Evolutionary conservation across 2,113 vertebrate genomes (phyloP).

Genomic region (Cranoglanis bouderius): DNA sequence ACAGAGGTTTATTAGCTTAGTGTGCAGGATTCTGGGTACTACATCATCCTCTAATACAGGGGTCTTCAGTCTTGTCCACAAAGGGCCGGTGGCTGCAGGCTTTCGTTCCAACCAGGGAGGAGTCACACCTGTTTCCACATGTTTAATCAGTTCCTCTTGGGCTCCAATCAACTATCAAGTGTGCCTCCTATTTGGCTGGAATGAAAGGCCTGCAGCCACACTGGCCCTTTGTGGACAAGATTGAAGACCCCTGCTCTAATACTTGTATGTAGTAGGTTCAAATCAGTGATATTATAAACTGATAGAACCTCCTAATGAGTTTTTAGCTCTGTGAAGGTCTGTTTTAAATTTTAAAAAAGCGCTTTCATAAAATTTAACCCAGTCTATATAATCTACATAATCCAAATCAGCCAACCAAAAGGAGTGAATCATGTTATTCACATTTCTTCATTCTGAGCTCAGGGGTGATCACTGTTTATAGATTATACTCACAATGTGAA

Average conservation of each 20-base stretch:
- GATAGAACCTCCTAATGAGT: neutral
- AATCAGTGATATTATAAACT: neutral
- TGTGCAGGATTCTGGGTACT: neutral
- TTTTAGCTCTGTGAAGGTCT: neutral
- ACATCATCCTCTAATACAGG: neutral
- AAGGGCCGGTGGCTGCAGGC: neutral
- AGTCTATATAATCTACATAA: neutral
- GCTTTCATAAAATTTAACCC: neutral
- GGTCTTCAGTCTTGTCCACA: neutral
- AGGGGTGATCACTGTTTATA: neutral
- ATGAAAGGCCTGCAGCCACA: neutral
- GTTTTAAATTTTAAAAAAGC: neutral
- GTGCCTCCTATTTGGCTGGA: neutral
- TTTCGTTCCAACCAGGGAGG: neutral
- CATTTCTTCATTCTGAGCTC: neutral
- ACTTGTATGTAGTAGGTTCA: neutral
- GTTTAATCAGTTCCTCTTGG: neutral
- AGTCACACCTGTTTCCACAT: neutral
- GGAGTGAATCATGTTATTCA: neutral
- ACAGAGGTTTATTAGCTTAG: neutral
- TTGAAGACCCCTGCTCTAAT: neutral
- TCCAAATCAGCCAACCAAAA: neutral
- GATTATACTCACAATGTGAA: conserved; percentile 90
- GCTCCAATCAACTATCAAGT: neutral
- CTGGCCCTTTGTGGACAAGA: neutral